Evolutionary conservation across 2,797 vertebrate species (phyloP).

Genomic region (Xiphophorus birchmanni): DNA sequence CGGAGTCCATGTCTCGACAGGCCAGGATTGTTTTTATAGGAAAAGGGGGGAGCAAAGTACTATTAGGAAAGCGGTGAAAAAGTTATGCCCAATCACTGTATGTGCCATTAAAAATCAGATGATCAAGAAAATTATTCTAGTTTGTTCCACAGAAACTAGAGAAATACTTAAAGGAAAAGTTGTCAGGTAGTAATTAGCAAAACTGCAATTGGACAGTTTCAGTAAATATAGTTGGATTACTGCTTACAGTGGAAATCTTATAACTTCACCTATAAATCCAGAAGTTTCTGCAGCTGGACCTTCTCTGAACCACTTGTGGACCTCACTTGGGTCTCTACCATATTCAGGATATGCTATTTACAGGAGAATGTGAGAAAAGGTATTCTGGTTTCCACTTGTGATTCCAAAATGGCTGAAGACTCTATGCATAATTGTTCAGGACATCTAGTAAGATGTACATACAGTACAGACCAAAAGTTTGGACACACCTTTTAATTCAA

Average conservation of each 20-base stretch:
- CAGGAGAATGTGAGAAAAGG: not conserved
- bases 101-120: not conserved
- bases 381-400: not conserved
- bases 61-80: not conserved
- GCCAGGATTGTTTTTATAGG: not conserved
- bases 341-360: not conserved
- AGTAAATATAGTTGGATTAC: not conserved
- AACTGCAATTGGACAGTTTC: not conserved
- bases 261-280: not conserved
- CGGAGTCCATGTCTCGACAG: not conserved
- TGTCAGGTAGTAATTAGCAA: not conserved
- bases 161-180: not conserved
- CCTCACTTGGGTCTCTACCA: not conserved
- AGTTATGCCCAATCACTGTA: not conserved
- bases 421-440: not conserved
- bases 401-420: not conserved
- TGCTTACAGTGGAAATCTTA: not conserved
- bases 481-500: too few relatives aligned
- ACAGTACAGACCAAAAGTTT: too few relatives aligned
- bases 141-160: not conserved
- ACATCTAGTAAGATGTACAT: not conserved
- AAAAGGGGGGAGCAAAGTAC: not conserved
- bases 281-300: not conserved
- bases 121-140: not conserved
- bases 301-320: not conserved